Conservation (phyloP, 2,113 vertebrate species). For the Upupa epops region DNA sequence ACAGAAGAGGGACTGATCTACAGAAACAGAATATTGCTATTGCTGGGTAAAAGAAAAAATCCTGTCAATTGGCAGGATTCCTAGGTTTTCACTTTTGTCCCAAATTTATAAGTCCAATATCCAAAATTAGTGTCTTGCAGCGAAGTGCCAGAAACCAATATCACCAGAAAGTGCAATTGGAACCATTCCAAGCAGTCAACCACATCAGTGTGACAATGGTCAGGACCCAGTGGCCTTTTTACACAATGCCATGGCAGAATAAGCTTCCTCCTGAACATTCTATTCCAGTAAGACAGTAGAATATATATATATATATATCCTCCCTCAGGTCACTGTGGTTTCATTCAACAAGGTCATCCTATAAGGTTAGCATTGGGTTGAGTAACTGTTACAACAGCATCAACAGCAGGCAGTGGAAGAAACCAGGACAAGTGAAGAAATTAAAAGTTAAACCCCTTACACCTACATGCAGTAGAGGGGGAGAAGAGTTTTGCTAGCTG, state of each 20-base stretch:
- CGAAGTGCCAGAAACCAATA: background rate
- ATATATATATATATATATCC: background rate
- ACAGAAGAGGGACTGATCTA: background rate
- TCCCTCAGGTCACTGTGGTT: background rate
- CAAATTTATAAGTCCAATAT: background rate
- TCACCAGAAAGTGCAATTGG: background rate
- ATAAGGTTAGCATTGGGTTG: background rate
- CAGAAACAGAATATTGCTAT: background rate
- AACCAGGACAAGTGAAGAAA: background rate
- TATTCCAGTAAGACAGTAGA: background rate
- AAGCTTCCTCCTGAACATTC: background rate
- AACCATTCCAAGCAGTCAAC: background rate
- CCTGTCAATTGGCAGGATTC: background rate
- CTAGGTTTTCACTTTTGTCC: background rate
- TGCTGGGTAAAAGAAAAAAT: background rate
- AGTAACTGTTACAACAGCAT: background rate
- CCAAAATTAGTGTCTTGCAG: background rate
- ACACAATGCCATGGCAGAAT: background rate
- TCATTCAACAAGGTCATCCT: background rate
- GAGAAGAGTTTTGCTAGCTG: fast-evolving
- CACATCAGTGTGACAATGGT: background rate
- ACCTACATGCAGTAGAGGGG: fast-evolving
- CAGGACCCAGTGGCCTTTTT: background rate
- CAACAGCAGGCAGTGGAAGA: background rate
- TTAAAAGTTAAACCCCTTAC: background rate